phyloP scores from a whole-genome alignment of 2,888 invertebrate genomes.

The Trichopria drosophilae region DNA sequence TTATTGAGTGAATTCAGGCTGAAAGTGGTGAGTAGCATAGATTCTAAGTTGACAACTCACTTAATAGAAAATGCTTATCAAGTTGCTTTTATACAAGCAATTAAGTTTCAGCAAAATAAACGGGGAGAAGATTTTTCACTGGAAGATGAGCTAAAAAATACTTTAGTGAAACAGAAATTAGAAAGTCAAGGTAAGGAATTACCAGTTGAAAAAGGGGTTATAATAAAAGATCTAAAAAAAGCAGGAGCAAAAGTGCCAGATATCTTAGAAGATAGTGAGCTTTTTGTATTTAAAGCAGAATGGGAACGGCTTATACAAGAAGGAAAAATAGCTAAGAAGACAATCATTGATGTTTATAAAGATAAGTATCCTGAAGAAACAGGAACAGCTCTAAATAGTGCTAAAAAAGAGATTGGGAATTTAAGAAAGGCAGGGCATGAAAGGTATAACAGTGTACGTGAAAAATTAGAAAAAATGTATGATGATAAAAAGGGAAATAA shows the following conservation, averaged over 20 bases:
- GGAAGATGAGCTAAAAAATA: constrained; percentile 13
- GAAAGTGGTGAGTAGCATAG: too few relatives aligned
- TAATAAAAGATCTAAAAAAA: constrained; percentile 15
- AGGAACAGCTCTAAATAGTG: too few relatives aligned
- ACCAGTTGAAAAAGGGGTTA: constrained; percentile 9
- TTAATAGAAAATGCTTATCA: constrained; percentile 13
- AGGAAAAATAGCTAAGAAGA: constrained; percentile 8
- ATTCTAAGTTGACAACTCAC: constrained; percentile 16
- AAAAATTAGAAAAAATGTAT: too few relatives aligned
- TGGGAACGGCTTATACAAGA: constrained; percentile 9
- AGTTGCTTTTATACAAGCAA: constrained; percentile 15
- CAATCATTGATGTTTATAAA: constrained; percentile 11
- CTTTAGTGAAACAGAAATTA: constrained; percentile 11
- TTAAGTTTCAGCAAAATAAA: constrained; percentile 10
- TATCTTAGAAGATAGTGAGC: constrained; percentile 10
- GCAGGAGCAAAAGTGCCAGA: constrained; percentile 9
- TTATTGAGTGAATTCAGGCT: too few relatives aligned
- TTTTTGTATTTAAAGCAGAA: constrained; percentile 11
- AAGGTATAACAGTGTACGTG: too few relatives aligned
- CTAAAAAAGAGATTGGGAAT: too few relatives aligned
- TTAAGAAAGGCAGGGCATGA: too few relatives aligned
- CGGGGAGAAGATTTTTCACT: constrained; percentile 14
- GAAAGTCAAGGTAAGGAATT: constrained; percentile 15
- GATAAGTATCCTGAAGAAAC: too few relatives aligned
- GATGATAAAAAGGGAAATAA: too few relatives aligned